These are phyloP conservation scores for Cotesia typhae DNA, from an alignment of 1,140 invertebrate genomes.

Conservation along the genomic window DNA sequence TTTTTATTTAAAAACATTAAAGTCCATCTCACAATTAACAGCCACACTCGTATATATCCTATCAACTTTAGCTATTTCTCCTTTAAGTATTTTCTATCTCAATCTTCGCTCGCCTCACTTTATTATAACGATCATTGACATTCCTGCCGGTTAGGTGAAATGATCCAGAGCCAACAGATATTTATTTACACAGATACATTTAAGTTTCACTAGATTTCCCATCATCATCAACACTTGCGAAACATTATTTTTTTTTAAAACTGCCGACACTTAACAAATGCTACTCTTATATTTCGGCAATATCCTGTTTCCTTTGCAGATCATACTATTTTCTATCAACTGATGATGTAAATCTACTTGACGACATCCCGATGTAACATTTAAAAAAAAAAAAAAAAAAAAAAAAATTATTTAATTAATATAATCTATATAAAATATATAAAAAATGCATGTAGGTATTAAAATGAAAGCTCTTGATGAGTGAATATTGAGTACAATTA, in stretches of 20 bases:
- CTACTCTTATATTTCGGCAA: constrained; percentile 31
- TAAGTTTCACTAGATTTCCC: constrained; percentile 34
- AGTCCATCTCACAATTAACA: no score
- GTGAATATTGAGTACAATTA: no score
- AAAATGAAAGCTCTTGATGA: no score
- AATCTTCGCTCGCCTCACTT: not conserved
- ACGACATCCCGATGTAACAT: not conserved
- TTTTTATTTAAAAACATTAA: no score
- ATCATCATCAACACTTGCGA: constrained; percentile 9
- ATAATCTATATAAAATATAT: no score
- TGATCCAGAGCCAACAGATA: constrained; percentile 27
- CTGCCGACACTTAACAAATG: no score
- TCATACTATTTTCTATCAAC: not conserved
- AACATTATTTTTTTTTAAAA: not conserved
- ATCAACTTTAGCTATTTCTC: not conserved
- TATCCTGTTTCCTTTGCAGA: constrained; percentile 29
- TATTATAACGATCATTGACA: constrained; percentile 30
- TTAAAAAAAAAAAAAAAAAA: no score
- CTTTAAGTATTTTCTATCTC: constrained; percentile 1
- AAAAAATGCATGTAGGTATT: no score
- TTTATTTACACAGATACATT: not conserved
- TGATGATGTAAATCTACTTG: not conserved
- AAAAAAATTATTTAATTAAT: no score
- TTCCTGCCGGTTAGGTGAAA: constrained; percentile 32
- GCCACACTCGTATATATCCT: no score